phyloP scores from a whole-genome alignment of 92 coral and sea anemone species.

The Paragorgia papillata region DNA sequence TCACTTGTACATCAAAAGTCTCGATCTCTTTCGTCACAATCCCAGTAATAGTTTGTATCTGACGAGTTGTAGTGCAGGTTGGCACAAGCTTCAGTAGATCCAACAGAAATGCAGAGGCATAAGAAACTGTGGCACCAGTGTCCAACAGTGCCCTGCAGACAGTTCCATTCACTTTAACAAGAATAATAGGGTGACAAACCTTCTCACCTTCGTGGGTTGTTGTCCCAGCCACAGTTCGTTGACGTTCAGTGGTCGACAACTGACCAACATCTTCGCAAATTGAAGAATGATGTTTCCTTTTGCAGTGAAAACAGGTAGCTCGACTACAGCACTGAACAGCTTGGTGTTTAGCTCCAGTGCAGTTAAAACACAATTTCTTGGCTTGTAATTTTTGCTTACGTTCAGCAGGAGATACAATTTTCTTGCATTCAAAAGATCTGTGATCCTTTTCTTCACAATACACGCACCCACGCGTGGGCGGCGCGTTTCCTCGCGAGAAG shows the following conservation, averaged over 20 bases:
- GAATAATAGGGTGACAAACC: conserved; percentile 47
- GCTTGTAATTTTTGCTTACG: not conserved
- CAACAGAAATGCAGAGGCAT: conserved; percentile 52
- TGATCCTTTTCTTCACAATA: conserved; percentile 43
- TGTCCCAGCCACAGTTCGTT: conserved; percentile 42
- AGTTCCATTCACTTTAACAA: conserved; percentile 45
- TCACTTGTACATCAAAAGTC: conserved; percentile 49
- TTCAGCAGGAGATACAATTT: not conserved
- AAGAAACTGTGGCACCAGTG: conserved; percentile 47
- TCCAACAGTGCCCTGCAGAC: conserved; percentile 56
- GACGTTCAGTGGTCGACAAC: not conserved
- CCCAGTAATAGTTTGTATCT: conserved; percentile 57
- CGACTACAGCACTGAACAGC: conserved; percentile 49
- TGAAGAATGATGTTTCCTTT: conserved; percentile 48
- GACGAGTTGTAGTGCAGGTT: conserved; percentile 14
- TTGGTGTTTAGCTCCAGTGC: conserved; percentile 13
- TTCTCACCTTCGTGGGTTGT: conserved; percentile 50
- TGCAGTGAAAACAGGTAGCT: conserved; percentile 50
- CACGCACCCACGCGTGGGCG: conserved; percentile 42
- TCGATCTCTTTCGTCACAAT: conserved; percentile 44
- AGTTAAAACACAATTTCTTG: not conserved
- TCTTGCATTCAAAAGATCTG: not conserved
- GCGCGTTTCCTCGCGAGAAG: conserved; percentile 32
- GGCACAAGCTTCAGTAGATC: conserved; percentile 1
- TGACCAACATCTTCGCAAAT: conserved; percentile 47